These are phyloP conservation scores for Nomia melanderi DNA, from an alignment of 1,140 invertebrate species.

Conservation along the genomic window DNA sequence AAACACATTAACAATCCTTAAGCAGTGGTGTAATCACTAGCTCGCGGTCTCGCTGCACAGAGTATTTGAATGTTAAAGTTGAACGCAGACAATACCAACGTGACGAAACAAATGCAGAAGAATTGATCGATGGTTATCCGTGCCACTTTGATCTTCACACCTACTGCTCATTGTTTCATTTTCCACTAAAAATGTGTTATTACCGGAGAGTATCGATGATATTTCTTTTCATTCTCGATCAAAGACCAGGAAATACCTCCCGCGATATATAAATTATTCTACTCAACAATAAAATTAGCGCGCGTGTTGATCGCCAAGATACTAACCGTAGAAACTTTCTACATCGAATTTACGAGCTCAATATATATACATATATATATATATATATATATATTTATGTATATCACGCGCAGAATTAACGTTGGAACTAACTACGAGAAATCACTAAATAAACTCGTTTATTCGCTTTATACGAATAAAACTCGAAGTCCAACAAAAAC, in stretches of 20 bases:
- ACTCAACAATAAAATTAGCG: too few relatives aligned
- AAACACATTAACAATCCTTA: not conserved
- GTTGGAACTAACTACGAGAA: too few relatives aligned
- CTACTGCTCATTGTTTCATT: not conserved
- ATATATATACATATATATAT: too few relatives aligned
- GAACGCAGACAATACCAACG: constrained; percentile 10
- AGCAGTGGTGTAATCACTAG: not conserved
- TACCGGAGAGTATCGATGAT: not conserved
- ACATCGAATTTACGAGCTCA: too few relatives aligned
- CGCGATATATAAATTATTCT: not conserved
- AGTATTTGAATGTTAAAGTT: constrained; percentile 1
- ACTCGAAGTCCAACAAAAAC: too few relatives aligned
- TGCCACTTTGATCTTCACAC: constrained; percentile 27
- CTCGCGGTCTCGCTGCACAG: not conserved
- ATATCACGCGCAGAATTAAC: too few relatives aligned
- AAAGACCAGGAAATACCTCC: not conserved
- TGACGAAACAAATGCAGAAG: constrained; percentile 23
- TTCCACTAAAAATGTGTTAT: not conserved
- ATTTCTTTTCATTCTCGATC: not conserved
- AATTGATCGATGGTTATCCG: constrained; percentile 11
- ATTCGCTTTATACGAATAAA: too few relatives aligned
- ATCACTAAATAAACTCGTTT: too few relatives aligned
- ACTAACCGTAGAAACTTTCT: too few relatives aligned
- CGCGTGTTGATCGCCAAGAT: too few relatives aligned
- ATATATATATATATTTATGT: too few relatives aligned